phyloP scores from a whole-genome alignment of 2,888 invertebrate genomes.

The Tolmerus cingulatus region DNA sequence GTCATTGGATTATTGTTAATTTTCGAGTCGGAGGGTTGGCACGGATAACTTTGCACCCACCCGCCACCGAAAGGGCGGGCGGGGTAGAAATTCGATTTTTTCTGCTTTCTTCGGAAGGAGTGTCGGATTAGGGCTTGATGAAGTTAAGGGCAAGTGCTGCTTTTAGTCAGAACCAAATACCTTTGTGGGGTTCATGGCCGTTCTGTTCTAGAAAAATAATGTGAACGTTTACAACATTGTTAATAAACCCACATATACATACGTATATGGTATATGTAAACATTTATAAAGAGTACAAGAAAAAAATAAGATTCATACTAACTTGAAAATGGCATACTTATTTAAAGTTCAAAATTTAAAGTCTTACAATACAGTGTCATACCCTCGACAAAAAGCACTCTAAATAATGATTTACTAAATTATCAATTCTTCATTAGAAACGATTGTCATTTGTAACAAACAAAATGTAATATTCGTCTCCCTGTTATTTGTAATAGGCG shows the following conservation, averaged over 20 bases:
- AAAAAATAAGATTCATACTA: too few relatives aligned
- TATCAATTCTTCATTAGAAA: too few relatives aligned
- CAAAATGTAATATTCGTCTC: too few relatives aligned
- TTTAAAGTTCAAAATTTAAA: too few relatives aligned
- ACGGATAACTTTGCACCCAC: constrained; percentile 26
- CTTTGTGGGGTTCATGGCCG: not conserved
- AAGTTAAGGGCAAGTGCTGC: not conserved
- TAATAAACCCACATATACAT: not conserved
- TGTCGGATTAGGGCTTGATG: not conserved
- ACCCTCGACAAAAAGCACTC: too few relatives aligned
- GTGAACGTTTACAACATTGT: not conserved
- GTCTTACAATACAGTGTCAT: too few relatives aligned
- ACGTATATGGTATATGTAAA: too few relatives aligned
- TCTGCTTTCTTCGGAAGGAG: constrained; percentile 6
- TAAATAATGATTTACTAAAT: too few relatives aligned
- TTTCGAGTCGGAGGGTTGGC: constrained; percentile 41
- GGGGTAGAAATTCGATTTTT: constrained; percentile 23
- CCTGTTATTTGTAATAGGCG: too few relatives aligned
- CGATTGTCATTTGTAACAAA: too few relatives aligned
- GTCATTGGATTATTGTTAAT: constrained; percentile 51
- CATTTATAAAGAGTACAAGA: too few relatives aligned
- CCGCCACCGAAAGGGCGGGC: not conserved
- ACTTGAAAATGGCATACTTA: too few relatives aligned
- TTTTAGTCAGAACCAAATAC: not conserved
- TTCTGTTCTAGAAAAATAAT: not conserved